Evolutionary conservation across 2,797 vertebrate genomes (phyloP), one percentile per base, ranked within the genome.

Genomic region (Poecilia velifera): DNA sequence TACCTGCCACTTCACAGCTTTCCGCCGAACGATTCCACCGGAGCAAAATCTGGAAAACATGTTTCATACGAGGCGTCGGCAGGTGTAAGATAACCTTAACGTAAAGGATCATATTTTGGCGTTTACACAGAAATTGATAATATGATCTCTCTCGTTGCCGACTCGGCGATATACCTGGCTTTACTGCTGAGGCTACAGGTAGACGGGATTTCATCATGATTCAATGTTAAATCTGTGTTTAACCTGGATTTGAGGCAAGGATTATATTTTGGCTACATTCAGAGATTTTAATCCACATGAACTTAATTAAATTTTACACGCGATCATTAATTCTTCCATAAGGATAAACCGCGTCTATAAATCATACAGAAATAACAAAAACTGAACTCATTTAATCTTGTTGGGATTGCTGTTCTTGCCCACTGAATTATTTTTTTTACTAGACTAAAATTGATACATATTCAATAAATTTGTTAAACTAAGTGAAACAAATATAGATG

Each of bases 1-100:
- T 45, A 75, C 39, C 68, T 72, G 68, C 68, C n/a, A 46, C 68
- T 72, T 72, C 25, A 14, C 68, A 7, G 68, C 43, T 72, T 46
- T 13, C 14, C 6, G 20, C 22, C 12, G 7, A 43, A 71, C 43
- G 12, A 25, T 4, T 41, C 66, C n/a, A n/a, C 66, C 39, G 22
- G 68, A n/a, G 41, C 25, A 0, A 14, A 31, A 72, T 46, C 41
- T 46, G 41, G 25, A 72, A 72, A 46, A 16, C 41, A 71, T 72
- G 13, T 28, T 46, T 6, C 68, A 72, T 68, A 68, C 36, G 3
- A 22, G 64, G 64, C 64, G 1, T 41, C 1, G 36, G 3, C 34
- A 20, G 34, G 16, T 66, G 39, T 4, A 39, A 12, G 36, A 25
- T 41, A 3, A 66, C 31, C 31, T 31, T 16, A 68, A 12, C 1